Base-by-base conservation (phyloP, 2,113 vertebrate species). In the Gobius niger region DNA sequence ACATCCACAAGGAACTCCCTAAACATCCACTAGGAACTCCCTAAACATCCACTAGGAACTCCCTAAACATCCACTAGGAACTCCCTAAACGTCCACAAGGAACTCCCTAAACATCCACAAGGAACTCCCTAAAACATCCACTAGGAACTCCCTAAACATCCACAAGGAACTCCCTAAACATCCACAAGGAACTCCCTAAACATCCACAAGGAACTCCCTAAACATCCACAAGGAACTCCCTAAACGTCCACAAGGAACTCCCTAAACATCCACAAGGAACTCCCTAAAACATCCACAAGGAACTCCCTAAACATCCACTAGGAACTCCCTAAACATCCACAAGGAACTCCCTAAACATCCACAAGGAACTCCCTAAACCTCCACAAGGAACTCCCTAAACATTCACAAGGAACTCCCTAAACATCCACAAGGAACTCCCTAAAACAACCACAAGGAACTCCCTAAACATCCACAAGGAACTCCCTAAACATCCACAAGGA, bases 351-450 rank as follows among this genome's bases (percentile, higher is more conserved):
- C 24, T 24, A 24, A 47, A 47, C 10, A 47, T 10, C 9, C 47
- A 47, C 13, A 12, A 9, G 47, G 9, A 12, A 47, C 47, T 12
- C 9, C 47, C 5, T 13, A 49, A 6, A 49, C 12, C 6, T 12
- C 7, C 4, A 47, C 47, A 12, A 47, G 47, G 47, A 12, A 47
- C 10, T 47, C 47, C 11, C 11, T 13, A 47, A 49, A 49, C 4
- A 80, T 98, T 6, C 93, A 95, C 77, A 98, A 96, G 95, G 96
- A 93, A 53, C 0, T 7, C 10, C 7, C 4, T 14, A n/a, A 9
- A 34, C 7, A 34, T 10, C 8, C 61, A 63, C 61, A n/a, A 44
- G 44, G 24, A 18, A 9, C 51, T 53, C 49, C 15, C 15, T 24
- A n/a, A 24, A 51, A 7, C 49, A 51, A 2, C 8, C 6, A 51